Evolutionary conservation across 2,888 invertebrate species (phyloP).

Genomic region (Tachina grossa): DNA sequence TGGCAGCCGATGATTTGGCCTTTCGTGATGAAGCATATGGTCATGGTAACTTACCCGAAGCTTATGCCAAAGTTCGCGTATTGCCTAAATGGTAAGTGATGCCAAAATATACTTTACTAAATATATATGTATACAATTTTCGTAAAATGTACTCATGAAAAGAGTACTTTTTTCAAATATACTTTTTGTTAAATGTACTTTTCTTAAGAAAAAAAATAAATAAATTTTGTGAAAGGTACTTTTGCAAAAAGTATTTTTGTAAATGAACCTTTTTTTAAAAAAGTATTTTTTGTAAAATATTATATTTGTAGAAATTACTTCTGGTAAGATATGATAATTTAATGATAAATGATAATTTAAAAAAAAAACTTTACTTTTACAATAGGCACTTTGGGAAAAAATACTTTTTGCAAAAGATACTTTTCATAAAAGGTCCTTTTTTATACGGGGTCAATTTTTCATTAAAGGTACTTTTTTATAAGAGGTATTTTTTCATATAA

Average conservation of each 20-base stretch:
- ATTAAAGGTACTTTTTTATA: not conserved
- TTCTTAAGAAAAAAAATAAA: not conserved
- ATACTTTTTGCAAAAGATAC: not conserved
- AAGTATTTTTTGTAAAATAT: not conserved
- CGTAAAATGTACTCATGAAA: no score
- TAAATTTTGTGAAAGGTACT: not conserved
- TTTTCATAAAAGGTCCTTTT: constrained; percentile 3
- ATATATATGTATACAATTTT: no score
- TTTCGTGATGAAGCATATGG: constrained; percentile 90
- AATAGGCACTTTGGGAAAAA: no score
- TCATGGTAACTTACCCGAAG: constrained; percentile 91
- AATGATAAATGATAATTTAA: not conserved
- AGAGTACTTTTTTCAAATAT: no score
- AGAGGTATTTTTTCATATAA: not conserved
- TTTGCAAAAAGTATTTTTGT: not conserved
- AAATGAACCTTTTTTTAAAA: not conserved
- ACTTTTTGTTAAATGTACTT: no score
- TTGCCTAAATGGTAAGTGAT: constrained; percentile 89
- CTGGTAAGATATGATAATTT: not conserved
- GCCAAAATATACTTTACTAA: not conserved
- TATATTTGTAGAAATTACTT: not conserved
- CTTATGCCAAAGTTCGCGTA: constrained; percentile 91
- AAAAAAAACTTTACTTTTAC: not conserved
- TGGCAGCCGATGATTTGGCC: constrained; percentile 93
- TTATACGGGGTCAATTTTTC: no score